Base-by-base conservation (phyloP, 2,113 vertebrate genomes). In the Podarcis muralis region DNA sequence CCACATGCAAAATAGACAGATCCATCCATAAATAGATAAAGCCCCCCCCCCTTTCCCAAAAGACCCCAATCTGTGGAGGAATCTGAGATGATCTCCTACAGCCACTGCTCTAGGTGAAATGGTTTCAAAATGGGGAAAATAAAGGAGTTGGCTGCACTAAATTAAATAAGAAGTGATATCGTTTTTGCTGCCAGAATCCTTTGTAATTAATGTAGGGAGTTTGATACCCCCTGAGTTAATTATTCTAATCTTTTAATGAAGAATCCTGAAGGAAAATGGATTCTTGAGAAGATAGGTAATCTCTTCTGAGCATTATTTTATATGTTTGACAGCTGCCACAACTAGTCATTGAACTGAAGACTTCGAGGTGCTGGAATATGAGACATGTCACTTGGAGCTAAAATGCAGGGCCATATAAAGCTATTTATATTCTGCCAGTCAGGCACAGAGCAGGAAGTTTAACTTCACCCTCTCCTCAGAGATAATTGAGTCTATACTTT, bases 201-300 rank as follows among this genome's bases (percentile, higher is more conserved):
- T 27, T 68, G 66, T 27, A 68, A 68, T 68, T 22, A 78, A 79
- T 57, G 13, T 79, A 53, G 25, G 43, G 48, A 79, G 43, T 18
- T 8, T 79, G 77, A 53, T 57, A 30, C n/a, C 13, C 1, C 18
- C 43, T 53, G 25, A 53, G 5, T 57, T n/a, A 92, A 90, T 53
- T 88, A 87, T 87, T 12, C 11, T 2, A 53, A 32, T 90, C 87
- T 88, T 89, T 65, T 87, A 89, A 87, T 1, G 1, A 13, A 86
- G 78, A 76, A 2, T 0, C 37, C 48, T 66, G 20, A 75, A 86
- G 87, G 1, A 30, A 81, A 0, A 5, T 22, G 16, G 48, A 69
- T 30, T 86, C 2, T 4, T 1, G 77, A 89, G 90, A 48, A 74
- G 23, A 72, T 85, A 68, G 86, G 84, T 18, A 1, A 23, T 43